These are phyloP conservation scores for Ahaetulla prasina DNA, from an alignment of 2,113 vertebrate genomes.

Conservation along the genomic window DNA sequence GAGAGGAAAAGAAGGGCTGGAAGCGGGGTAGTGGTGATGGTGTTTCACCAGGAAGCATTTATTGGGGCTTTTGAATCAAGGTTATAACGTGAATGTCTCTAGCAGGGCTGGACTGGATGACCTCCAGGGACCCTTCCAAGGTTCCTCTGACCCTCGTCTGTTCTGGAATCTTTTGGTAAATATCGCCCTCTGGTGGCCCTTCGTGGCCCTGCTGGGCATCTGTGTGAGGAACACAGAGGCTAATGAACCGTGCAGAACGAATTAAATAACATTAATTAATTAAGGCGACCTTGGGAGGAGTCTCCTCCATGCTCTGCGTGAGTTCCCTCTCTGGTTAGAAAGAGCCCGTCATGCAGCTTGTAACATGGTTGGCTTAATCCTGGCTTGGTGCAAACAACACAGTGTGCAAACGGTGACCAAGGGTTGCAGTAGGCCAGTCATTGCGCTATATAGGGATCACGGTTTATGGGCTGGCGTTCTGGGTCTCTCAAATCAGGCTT, in stretches of 20 bases:
- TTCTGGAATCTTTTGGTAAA: neutral
- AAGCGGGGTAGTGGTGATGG: neutral
- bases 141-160: neutral
- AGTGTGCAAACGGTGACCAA: neutral
- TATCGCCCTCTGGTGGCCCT: neutral
- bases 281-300: neutral
- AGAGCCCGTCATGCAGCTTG: rapidly evolving
- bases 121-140: neutral
- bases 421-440: neutral
- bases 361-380: neutral
- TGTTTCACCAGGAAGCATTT: neutral
- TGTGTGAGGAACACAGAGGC: neutral
- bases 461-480: neutral
- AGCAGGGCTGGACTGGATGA: neutral
- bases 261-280: neutral
- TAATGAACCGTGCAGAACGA: neutral
- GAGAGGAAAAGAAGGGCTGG: neutral
- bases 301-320: neutral
- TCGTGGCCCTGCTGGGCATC: neutral
- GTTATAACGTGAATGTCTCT: neutral
- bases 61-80: neutral
- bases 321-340: neutral
- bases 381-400: neutral
- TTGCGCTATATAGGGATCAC: neutral
- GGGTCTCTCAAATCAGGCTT: neutral